phyloP scores from a whole-genome alignment of 2,888 invertebrate genomes.

The Campaea margaritaria region DNA sequence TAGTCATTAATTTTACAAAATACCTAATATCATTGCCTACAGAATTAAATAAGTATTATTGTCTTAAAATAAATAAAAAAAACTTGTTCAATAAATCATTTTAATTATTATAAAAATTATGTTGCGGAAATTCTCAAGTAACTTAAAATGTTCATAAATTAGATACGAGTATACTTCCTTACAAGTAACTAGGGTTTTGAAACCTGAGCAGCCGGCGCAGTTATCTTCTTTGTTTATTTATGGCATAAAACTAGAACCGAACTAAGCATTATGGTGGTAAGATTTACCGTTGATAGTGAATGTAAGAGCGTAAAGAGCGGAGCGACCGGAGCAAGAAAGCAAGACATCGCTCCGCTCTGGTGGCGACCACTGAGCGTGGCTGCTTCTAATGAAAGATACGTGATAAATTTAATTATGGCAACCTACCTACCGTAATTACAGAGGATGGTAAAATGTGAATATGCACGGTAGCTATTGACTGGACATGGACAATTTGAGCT shows the following conservation, averaged over 20 bases:
- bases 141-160: constrained; percentile 10
- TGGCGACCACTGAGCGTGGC: constrained; percentile 61
- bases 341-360: constrained; percentile 62
- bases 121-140: constrained; percentile 2
- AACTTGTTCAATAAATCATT: too few relatives aligned
- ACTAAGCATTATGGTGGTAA: constrained; percentile 63
- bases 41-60: too few relatives aligned
- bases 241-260: constrained; percentile 52
- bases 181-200: constrained; percentile 13
- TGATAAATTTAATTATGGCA: constrained; percentile 75
- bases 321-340: constrained; percentile 64
- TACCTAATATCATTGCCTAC: too few relatives aligned
- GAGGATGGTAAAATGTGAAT: constrained; percentile 54
- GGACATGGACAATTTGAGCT: constrained; percentile 66
- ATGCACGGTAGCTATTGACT: constrained; percentile 57
- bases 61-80: too few relatives aligned
- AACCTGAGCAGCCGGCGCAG: constrained; percentile 5
- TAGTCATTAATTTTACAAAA: too few relatives aligned
- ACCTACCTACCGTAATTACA: constrained; percentile 59
- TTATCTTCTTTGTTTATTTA: constrained; percentile 32
- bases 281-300: constrained; percentile 69
- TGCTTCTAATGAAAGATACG: constrained; percentile 71
- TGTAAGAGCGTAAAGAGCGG: constrained; percentile 48
- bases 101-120: too few relatives aligned
- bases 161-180: constrained; percentile 26